Evolutionary conservation across 92 coral and sea anemone genomes (phyloP).

Genomic region (Galaxea fascicularis): DNA sequence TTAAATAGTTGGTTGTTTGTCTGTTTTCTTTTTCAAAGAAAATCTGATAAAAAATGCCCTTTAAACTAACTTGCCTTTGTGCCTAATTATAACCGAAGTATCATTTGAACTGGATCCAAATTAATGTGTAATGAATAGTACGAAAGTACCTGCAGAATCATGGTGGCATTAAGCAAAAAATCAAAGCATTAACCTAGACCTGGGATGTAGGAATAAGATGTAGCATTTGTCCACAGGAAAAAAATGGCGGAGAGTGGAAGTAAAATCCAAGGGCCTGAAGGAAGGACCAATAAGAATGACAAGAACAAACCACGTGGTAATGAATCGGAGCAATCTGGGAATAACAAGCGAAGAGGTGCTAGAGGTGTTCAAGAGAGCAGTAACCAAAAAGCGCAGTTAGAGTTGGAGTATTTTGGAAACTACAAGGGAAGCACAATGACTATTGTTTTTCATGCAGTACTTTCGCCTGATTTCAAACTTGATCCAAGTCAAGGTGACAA

Average conservation of each 20-base stretch:
- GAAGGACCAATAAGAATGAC: background rate
- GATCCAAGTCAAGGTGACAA: conserved; percentile 41
- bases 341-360: background rate
- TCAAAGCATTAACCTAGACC: no score
- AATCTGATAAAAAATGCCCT: no score
- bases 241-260: background rate
- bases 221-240: background rate
- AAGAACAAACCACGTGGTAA: background rate
- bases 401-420: background rate
- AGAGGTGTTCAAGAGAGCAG: background rate
- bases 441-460: conserved; percentile 66
- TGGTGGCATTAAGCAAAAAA: no score
- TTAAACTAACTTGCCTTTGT: no score
- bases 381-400: background rate
- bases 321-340: background rate
- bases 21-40: no score
- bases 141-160: no score
- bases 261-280: background rate
- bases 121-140: no score
- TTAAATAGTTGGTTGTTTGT: no score
- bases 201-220: no score
- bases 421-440: conserved; percentile 29
- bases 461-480: conserved; percentile 70
- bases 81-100: no score
- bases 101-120: no score